Evolutionary conservation across 2,797 vertebrate genomes (phyloP).

Genomic region (Cossypha niveicapilla): DNA sequence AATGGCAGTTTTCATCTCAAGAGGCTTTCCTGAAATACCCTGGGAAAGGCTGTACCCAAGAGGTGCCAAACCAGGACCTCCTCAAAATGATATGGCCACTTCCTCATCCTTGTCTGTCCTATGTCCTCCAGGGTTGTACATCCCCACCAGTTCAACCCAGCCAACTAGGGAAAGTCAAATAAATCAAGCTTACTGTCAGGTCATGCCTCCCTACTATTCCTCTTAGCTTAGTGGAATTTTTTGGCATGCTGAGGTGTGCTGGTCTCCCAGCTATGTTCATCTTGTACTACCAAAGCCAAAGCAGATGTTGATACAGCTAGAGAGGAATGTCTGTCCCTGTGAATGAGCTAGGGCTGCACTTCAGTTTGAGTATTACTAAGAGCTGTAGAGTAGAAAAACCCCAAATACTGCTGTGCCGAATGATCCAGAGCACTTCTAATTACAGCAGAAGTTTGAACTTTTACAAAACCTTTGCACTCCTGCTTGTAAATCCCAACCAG

Average conservation of each 20-base stretch:
- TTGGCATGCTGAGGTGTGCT: neutral
- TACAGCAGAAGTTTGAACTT: neutral
- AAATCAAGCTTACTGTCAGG: neutral
- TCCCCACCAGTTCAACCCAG: neutral
- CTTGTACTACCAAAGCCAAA: neutral
- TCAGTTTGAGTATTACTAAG: neutral
- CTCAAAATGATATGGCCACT: accelerated
- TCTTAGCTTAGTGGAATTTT: neutral
- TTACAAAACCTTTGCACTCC: neutral
- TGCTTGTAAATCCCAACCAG: neutral
- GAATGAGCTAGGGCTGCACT: neutral
- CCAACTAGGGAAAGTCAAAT: neutral
- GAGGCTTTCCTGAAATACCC: neutral
- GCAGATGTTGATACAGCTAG: neutral
- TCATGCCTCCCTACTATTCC: neutral
- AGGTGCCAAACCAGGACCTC: neutral
- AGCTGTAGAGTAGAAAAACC: neutral
- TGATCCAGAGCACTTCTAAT: neutral
- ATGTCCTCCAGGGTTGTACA: neutral
- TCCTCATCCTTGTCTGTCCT: neutral
- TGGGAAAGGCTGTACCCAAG: neutral
- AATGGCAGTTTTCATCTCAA: neutral
- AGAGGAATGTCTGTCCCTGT: neutral
- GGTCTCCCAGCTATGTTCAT: neutral
- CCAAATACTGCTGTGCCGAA: neutral